Evolutionary conservation across 2,113 vertebrate genomes (phyloP), one percentile per base, ranked within the genome.

Genomic region (Cepphus grylle): DNA sequence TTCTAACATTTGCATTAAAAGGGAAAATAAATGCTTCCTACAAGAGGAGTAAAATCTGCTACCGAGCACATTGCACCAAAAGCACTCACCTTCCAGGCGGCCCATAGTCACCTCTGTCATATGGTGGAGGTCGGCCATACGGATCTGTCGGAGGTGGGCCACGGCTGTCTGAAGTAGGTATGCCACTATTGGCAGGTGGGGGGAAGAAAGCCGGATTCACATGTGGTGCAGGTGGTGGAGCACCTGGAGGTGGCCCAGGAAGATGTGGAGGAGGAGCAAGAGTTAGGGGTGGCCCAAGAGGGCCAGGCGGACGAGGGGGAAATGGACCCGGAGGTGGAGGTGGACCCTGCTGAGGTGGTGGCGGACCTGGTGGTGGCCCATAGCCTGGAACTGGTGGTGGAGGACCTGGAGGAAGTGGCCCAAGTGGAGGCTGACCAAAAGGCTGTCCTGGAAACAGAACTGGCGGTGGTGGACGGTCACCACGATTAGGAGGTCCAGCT

Each of bases 141-240:
- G 99, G 99, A 96, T 99, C 99, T 62, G 98, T 99, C 3, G 99
- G 99, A 40, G 99, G 99, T 19, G 99, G 99, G 50, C 99, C 99
- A 94, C 99, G 98, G 81, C 98, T 99, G 97, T 99, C 99, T 61
- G 99, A 99, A 80, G 99, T 98, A 82, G 99, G 99, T 98, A 99
- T 99, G 95, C 97, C 99, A 95, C 99, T 99, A 97, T 99, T 99
- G 90, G 99, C 99, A 78, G 99, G 99, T 55, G 99, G 99, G 89
- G 99, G 99, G 94, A 99, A 99, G 97, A 99, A 99, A 92, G 99
- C 99, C 32, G 99, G 99, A 98, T 99, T 99, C 97, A 99, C 99
- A 81, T 99, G 99, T 50, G 99, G 99, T 82, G 99, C 99, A 10
- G 99, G 99, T 62, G 99, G 99, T 18, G 99, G 99, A 73, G 99